These are phyloP conservation scores for Bufotes viridis DNA, from an alignment of 2,797 vertebrate species.

Conservation along the genomic window DNA sequence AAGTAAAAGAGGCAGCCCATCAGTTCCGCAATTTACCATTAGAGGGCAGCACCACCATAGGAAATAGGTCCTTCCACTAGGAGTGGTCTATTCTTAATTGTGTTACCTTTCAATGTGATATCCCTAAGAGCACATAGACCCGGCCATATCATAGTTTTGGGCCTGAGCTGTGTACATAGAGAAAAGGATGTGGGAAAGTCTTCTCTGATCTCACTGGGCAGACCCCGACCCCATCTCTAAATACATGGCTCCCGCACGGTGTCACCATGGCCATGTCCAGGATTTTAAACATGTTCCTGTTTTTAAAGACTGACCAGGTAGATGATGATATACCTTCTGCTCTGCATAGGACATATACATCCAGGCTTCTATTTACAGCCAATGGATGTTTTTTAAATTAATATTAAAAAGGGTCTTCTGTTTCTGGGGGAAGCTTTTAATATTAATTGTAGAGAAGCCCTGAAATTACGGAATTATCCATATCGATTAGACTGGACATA, in stretches of 20 bases:
- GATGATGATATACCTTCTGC: not conserved
- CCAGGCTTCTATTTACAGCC: not conserved
- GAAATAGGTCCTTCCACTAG: not conserved
- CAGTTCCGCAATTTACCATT: slow-evolving; percentile 62
- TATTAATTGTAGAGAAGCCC: not conserved
- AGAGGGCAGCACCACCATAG: slow-evolving; percentile 67
- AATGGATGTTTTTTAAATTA: not conserved
- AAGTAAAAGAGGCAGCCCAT: not conserved
- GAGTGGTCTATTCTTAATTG: not conserved
- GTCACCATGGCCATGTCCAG: too few species aligned
- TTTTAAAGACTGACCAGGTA: not conserved
- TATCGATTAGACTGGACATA: not conserved
- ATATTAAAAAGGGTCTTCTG: not conserved
- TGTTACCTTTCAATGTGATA: not conserved
- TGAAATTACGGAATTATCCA: not conserved
- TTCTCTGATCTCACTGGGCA: not conserved
- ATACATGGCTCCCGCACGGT: not conserved
- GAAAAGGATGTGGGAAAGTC: not conserved
- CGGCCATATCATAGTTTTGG: not conserved
- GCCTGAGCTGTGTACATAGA: not conserved
- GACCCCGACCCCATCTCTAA: not conserved
- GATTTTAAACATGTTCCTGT: not conserved
- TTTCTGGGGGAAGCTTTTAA: not conserved
- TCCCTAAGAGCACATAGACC: not conserved
- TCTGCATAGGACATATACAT: not conserved